Base-by-base conservation (phyloP, 2,888 invertebrate genomes). In the Eristalis pertinax region DNA sequence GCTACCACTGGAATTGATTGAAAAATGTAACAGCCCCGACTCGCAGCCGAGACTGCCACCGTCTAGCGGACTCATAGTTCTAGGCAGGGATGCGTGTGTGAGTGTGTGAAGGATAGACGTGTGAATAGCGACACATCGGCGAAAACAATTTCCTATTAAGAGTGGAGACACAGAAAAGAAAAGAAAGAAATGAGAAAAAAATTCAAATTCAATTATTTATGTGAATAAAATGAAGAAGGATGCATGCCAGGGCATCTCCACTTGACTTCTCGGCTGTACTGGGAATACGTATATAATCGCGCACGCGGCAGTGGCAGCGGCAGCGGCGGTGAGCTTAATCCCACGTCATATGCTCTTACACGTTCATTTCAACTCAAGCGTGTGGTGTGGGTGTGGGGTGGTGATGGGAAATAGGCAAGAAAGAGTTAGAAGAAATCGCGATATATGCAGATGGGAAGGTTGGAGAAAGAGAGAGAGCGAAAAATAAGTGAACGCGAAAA, bases 181-280 rank as follows among this genome's bases (percentile, higher is more conserved):
- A 24, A 60, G 15, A 22, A 22, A 22, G 26, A 22, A 22, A 22
- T 19, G 60, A 60, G 67, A 72, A 76, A 87, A 74, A 78, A 76
- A 76, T 84, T 87, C 87, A 87, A 87, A 87, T 87, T 87, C 83
- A 87, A 87, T 87, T 87, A 87, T 87, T 87, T 87, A 87, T 87
- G 79, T 64, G 76, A 79, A 87, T 80, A 80, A 84, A 80, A 87
- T 87, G 87, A 87, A 80, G 79, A 79, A 79, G 62, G 79, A 84
- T 87, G 84, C 84, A 87, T 87, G 79, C 87, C 87, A 76, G 79
- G 68, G 79, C 72, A 80, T 87, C 79, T 35, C 43, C 75, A 75
- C 79, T 75, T 87, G 83, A 87, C 83, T 87, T 84, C 68, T 69
- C 67, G 79, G 83, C 64, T 76, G 75, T 69, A 72, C 60, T 43